phyloP scores from a whole-genome alignment of 2,113 vertebrate species.

The Mionectes macconnelli region DNA sequence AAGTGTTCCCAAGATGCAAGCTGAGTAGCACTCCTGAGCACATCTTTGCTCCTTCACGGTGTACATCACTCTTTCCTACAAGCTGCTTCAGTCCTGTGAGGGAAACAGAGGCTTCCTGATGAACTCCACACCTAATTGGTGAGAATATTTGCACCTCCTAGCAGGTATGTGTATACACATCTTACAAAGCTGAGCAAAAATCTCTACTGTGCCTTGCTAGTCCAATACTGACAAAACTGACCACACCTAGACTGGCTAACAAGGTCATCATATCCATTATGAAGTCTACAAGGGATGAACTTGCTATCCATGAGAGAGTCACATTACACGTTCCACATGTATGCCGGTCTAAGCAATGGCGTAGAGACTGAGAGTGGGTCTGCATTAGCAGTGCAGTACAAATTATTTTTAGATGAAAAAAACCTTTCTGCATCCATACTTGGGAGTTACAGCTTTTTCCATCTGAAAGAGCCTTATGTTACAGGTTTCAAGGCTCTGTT shows the following conservation, averaged over 20 bases:
- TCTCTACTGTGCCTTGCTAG: background rate
- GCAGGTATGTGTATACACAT: background rate
- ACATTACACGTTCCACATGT: background rate
- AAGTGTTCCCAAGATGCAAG: background rate
- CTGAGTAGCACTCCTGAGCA: background rate
- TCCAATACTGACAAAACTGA: background rate
- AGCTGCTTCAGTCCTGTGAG: background rate
- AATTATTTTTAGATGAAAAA: background rate
- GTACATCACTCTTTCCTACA: background rate
- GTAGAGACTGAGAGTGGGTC: background rate
- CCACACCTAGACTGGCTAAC: background rate
- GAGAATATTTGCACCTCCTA: background rate
- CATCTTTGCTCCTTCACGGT: accelerated
- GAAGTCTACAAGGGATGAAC: background rate
- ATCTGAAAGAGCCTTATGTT: background rate
- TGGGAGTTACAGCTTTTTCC: background rate
- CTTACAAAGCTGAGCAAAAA: background rate
- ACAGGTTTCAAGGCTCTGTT: background rate
- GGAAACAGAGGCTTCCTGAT: background rate
- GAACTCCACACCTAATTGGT: background rate
- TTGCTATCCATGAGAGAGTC: background rate
- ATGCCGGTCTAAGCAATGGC: background rate
- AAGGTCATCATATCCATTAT: background rate
- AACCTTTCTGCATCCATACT: background rate
- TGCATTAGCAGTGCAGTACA: background rate